Evolutionary conservation across 2,888 invertebrate species (phyloP).

Genomic region (Polydrusus tereticollis): DNA sequence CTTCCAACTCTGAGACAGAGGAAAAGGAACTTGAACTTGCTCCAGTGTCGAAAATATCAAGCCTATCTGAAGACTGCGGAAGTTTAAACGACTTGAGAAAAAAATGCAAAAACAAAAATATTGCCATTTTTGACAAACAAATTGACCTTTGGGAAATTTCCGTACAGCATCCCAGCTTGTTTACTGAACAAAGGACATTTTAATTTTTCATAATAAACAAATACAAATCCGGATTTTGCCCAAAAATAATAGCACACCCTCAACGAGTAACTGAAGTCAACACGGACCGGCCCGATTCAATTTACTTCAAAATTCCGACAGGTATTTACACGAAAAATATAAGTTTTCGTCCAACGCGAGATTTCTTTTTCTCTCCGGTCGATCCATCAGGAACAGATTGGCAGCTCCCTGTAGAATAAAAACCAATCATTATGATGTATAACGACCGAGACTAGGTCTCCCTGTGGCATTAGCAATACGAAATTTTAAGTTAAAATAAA

Average conservation of each 20-base stretch:
- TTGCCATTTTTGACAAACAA: no score
- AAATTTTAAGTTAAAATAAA: constrained; percentile 41
- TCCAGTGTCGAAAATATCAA: no score
- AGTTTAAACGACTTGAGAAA: no score
- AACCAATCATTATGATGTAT: constrained; percentile 52
- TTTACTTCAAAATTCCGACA: constrained; percentile 37
- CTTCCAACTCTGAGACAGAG: no score
- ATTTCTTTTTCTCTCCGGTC: constrained; percentile 36
- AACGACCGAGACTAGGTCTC: constrained; percentile 42
- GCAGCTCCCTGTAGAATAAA: constrained; percentile 46
- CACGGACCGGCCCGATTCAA: constrained; percentile 30
- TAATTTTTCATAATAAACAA: not conserved
- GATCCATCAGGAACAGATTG: constrained; percentile 48
- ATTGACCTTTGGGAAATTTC: no score
- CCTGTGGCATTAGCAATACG: constrained; percentile 27
- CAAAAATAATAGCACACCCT: not conserved
- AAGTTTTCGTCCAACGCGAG: constrained; percentile 29
- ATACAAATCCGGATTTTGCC: not conserved
- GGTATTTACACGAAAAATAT: constrained; percentile 43
- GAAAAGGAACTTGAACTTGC: no score
- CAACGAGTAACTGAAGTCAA: constrained; percentile 12
- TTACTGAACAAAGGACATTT: no score
- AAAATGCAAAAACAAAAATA: no score
- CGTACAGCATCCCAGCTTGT: no score
- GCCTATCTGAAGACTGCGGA: no score